These are phyloP conservation scores for Leptobrachium ailaonicum DNA, from an alignment of 2,113 vertebrate genomes.

Conservation along the genomic window DNA sequence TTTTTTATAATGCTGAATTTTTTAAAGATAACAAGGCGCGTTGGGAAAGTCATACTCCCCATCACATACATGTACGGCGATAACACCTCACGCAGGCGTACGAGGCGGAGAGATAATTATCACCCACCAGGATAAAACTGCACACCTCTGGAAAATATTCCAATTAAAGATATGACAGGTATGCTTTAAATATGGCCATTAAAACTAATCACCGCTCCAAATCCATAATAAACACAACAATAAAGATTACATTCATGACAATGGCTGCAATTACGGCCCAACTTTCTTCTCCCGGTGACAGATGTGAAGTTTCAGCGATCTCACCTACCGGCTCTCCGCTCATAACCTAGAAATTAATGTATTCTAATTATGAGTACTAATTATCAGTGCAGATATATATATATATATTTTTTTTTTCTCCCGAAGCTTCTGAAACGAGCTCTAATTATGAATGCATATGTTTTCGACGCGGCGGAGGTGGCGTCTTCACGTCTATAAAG, in stretches of 20 bases:
- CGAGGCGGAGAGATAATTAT: too few species aligned
- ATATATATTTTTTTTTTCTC: not conserved
- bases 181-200: not conserved
- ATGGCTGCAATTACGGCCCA: not conserved
- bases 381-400: not conserved
- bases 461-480: not conserved
- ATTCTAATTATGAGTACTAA: constrained; percentile 11
- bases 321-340: not conserved
- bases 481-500: too few species aligned
- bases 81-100: too few species aligned
- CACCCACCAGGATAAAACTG: not conserved
- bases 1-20: too few species aligned
- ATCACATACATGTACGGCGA: too few species aligned
- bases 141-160: not conserved
- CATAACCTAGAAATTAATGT: not conserved
- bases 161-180: not conserved
- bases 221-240: too few species aligned
- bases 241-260: too few species aligned
- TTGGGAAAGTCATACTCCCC: too few species aligned
- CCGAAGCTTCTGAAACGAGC: not conserved
- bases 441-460: constrained; percentile 13
- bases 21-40: too few species aligned
- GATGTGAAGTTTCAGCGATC: constrained; percentile 3
- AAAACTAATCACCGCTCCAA: not conserved
- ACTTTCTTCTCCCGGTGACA: not conserved